phyloP scores from a whole-genome alignment of 35 echinoderm and acorn worm species.

The Holothuria glaberrima region DNA sequence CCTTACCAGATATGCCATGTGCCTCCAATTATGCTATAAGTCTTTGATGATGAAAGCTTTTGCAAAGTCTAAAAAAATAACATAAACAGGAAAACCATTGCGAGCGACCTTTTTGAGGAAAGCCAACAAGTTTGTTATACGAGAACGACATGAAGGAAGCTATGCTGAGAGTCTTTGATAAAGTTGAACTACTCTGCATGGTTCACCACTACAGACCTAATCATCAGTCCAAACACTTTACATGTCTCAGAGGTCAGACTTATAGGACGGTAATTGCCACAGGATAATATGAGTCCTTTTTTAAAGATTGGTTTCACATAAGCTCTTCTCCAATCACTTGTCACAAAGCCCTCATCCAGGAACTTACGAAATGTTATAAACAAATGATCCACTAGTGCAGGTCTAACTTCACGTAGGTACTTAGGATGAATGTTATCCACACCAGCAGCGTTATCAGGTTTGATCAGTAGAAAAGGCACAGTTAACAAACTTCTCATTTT shows the following conservation, averaged over 20 bases:
- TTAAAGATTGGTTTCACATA: slow-evolving; percentile 9
- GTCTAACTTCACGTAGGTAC: not conserved
- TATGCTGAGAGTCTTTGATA: not conserved
- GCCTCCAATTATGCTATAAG: too few relatives aligned
- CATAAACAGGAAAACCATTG: too few relatives aligned
- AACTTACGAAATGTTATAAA: not conserved
- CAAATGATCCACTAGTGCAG: not conserved
- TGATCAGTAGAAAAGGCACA: too few relatives aligned
- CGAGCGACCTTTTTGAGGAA: too few relatives aligned
- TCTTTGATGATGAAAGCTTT: too few relatives aligned
- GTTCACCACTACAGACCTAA: not conserved
- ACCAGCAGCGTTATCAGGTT: not conserved
- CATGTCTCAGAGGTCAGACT: not conserved
- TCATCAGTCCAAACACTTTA: not conserved
- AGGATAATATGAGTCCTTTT: not conserved
- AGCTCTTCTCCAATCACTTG: slow-evolving; percentile 3
- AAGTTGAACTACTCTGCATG: not conserved
- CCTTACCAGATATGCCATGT: too few relatives aligned
- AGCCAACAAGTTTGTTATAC: too few relatives aligned
- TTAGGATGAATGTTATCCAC: not conserved
- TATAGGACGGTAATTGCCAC: not conserved
- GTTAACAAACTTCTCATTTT: too few relatives aligned
- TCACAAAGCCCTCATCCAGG: not conserved
- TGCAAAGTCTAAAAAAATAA: too few relatives aligned
- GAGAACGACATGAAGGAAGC: not conserved